Evolutionary conservation across 2,113 vertebrate genomes (phyloP).

Genomic region (Prietella phreatophila): DNA sequence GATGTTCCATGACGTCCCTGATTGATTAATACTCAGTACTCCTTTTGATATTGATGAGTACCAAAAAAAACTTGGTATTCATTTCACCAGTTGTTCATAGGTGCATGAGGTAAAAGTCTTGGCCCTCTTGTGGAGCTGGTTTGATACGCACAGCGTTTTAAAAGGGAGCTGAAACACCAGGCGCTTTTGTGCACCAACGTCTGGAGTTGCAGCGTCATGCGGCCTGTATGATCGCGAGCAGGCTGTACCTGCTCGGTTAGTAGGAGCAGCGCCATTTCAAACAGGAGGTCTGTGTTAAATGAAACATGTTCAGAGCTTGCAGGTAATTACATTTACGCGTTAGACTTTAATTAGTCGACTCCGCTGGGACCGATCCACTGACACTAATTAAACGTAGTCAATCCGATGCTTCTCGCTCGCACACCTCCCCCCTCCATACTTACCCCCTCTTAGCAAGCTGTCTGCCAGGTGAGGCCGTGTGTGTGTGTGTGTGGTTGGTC

Average conservation of each 20-base stretch:
- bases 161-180: slow-evolving; percentile 26
- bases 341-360: slow-evolving; percentile 81
- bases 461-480: slow-evolving; percentile 31
- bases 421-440: slow-evolving; percentile 41
- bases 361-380: slow-evolving; percentile 76
- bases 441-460: slow-evolving; percentile 16
- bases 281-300: slow-evolving; percentile 55
- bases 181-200: neutral
- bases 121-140: slow-evolving; percentile 14
- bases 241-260: slow-evolving; percentile 33
- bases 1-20: neutral
- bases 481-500: slow-evolving; percentile 35
- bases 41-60: neutral
- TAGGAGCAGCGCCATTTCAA: slow-evolving; percentile 44
- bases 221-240: neutral
- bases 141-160: slow-evolving; percentile 20
- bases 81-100: neutral
- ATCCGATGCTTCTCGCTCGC: slow-evolving; percentile 70
- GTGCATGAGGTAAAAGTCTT: slow-evolving; percentile 8
- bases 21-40: neutral
- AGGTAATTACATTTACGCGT: slow-evolving; percentile 78
- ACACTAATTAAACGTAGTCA: slow-evolving; percentile 78
- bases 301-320: slow-evolving; percentile 56
- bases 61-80: neutral
- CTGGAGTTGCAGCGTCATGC: neutral